A percentile compares a stretch with the other conserved stretches of the same genome.
Conservation (phyloP, 2,888 invertebrate species). For the Carpatolechia fugitivella region DNA sequence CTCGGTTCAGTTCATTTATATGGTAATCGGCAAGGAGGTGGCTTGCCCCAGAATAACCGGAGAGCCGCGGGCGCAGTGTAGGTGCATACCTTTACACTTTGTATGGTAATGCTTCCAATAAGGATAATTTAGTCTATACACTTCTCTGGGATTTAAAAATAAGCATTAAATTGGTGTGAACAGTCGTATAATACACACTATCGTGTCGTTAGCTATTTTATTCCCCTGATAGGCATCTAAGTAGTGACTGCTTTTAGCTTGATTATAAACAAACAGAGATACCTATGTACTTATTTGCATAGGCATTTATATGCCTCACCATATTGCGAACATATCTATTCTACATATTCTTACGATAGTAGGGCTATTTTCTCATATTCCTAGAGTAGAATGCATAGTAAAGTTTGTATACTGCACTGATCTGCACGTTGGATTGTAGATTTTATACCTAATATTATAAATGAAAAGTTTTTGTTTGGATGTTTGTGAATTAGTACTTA, state of each 20-base stretch:
- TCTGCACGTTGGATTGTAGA: no score
- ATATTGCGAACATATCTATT: not conserved
- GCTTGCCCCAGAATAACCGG: constrained; percentile 52
- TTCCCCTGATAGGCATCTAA: no score
- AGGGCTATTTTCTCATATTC: no score
- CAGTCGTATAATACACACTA: not conserved
- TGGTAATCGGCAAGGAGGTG: constrained; percentile 69
- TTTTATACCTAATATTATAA: no score
- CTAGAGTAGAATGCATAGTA: no score
- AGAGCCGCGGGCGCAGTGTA: constrained; percentile 34
- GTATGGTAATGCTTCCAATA: constrained; percentile 27
- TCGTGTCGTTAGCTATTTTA: not conserved
- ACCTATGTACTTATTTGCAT: not conserved
- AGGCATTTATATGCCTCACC: not conserved
- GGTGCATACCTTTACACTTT: constrained; percentile 34
- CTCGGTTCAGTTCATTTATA: constrained; percentile 73
- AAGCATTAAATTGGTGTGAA: not conserved
- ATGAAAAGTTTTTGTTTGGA: no score
- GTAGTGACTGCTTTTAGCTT: constrained; percentile 1
- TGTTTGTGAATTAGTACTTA: no score
- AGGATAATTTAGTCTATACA: constrained; percentile 9
- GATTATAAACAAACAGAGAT: constrained; percentile 1
- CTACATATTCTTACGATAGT: no score
- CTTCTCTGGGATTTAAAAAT: constrained; percentile 7
- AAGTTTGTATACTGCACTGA: no score